phyloP scores from a whole-genome alignment of 2,888 invertebrate genomes.

The Drosophila lacicola region DNA sequence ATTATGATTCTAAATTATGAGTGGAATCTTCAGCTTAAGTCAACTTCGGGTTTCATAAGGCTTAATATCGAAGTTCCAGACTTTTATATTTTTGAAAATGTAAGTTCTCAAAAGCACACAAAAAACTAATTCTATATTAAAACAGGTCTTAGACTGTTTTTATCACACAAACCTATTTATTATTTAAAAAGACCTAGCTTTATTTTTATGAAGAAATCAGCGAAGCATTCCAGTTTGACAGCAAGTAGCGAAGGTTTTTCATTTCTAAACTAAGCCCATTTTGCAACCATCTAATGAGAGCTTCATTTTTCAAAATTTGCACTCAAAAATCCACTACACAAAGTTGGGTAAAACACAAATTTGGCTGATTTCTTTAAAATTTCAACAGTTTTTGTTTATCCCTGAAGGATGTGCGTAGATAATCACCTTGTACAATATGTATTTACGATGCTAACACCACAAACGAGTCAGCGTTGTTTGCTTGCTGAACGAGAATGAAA shows the following conservation, averaged over 20 bases:
- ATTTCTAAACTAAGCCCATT: background rate
- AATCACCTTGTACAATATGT: constrained; percentile 41
- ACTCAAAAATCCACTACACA: constrained; percentile 33
- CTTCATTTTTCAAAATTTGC: background rate
- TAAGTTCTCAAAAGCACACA: too few relatives aligned
- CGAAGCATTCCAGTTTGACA: background rate
- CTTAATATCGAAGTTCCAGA: too few relatives aligned
- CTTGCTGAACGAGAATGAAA: constrained; percentile 25
- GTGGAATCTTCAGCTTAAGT: too few relatives aligned
- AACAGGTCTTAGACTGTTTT: too few relatives aligned
- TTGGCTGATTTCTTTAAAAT: background rate
- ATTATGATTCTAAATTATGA: too few relatives aligned
- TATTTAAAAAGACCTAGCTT: too few relatives aligned
- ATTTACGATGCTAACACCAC: constrained; percentile 21
- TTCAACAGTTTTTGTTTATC: constrained; percentile 33
- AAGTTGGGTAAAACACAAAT: background rate
- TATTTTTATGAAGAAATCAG: too few relatives aligned
- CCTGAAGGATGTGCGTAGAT: constrained; percentile 45
- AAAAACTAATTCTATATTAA: too few relatives aligned
- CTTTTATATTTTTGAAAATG: too few relatives aligned
- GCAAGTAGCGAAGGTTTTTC: background rate
- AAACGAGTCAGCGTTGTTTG: constrained; percentile 32
- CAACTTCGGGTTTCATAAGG: too few relatives aligned
- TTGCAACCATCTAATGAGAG: background rate
- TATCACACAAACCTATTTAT: too few relatives aligned